Conservation (phyloP, 2,113 vertebrate genomes). For the Podilymbus podiceps region DNA sequence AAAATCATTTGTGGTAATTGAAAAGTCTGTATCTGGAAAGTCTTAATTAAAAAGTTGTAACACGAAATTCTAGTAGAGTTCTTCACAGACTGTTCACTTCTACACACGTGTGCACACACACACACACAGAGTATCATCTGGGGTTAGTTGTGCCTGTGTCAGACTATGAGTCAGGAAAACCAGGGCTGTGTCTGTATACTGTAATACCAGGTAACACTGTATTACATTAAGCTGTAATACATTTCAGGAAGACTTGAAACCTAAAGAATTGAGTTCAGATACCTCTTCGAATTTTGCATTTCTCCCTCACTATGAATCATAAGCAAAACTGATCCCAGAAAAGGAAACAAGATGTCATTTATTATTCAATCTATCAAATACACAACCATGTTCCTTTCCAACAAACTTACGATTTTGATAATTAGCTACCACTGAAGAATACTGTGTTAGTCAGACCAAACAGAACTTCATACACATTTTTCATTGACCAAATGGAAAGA, state of each 20-base stretch:
- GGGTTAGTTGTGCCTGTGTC: not conserved
- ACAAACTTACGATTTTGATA: not conserved
- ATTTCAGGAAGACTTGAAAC: not conserved
- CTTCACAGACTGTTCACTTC: not conserved
- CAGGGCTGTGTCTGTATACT: not conserved
- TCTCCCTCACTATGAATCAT: not conserved
- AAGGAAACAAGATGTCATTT: not conserved
- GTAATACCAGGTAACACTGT: not conserved
- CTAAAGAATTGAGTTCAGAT: not conserved
- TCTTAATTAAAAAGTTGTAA: not conserved
- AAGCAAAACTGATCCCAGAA: not conserved
- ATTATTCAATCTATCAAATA: not conserved
- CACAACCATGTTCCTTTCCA: not conserved
- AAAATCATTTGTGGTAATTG: not conserved
- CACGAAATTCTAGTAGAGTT: not conserved
- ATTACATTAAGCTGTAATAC: not conserved
- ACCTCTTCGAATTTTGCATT: not conserved
- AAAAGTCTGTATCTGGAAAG: not conserved
- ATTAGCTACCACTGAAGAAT: not conserved
- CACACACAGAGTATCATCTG: rapidly evolving
- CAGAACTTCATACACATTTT: not conserved
- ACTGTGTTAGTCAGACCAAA: not conserved
- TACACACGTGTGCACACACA: rapidly evolving
- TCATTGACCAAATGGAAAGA: not conserved
- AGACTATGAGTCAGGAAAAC: not conserved